Evolutionary conservation across 2,797 vertebrate genomes (phyloP).

Genomic region (Philypnodon macrostomus): DNA sequence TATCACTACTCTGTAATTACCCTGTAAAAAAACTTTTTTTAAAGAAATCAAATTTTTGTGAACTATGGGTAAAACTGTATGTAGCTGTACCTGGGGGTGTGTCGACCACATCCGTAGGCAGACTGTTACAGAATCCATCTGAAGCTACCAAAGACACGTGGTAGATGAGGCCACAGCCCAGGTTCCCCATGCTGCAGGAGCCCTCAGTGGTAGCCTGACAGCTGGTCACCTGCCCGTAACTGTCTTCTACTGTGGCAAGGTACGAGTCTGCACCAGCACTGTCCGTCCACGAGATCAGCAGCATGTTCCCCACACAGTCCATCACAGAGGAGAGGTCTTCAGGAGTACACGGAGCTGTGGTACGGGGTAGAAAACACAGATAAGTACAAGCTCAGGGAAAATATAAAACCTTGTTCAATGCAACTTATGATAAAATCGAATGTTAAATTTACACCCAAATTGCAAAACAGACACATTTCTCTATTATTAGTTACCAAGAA

Average conservation of each 20-base stretch:
- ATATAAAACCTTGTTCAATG: too few species aligned
- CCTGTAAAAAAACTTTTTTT: too few species aligned
- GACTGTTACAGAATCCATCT: conserved; percentile 72
- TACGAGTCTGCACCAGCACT: conserved; percentile 71
- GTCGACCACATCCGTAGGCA: conserved; percentile 30
- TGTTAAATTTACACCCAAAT: too few species aligned
- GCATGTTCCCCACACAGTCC: conserved; percentile 52
- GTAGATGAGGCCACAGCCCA: conserved; percentile 74
- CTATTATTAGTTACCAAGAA: too few species aligned
- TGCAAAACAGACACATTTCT: too few species aligned
- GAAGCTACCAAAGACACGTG: conserved; percentile 66
- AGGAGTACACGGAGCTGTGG: conserved; percentile 74
- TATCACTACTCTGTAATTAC: too few species aligned
- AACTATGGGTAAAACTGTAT: too few species aligned
- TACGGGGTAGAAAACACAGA: conserved; percentile 10
- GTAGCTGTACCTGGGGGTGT: conserved; percentile 59
- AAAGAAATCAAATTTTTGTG: too few species aligned
- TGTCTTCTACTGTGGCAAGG: conserved; percentile 62
- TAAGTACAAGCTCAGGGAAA: too few species aligned
- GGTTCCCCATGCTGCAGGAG: conserved; percentile 62
- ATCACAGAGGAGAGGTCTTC: conserved; percentile 44
- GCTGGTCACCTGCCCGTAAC: conserved; percentile 52
- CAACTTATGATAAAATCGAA: too few species aligned
- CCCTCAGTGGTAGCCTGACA: conserved; percentile 62
- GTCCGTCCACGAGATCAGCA: conserved; percentile 66